A percentile compares a stretch with the other conserved stretches of the same genome.
Evolutionary conservation across 1,140 invertebrate species (phyloP).

Genomic region (Palaemon carinicauda): DNA sequence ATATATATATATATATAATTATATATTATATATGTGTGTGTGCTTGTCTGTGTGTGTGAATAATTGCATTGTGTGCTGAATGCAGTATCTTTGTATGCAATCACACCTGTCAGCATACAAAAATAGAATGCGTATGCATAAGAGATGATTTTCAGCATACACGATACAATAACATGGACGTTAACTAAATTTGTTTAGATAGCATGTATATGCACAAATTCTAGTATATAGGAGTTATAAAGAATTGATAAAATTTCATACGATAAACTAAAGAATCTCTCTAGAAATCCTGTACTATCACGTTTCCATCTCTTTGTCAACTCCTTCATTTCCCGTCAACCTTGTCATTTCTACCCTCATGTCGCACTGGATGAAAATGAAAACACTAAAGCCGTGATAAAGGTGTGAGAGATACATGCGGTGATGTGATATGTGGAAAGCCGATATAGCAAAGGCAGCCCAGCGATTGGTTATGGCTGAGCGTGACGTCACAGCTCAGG

Average conservation of each 20-base stretch:
- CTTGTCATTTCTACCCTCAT: background rate
- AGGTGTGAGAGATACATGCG: background rate
- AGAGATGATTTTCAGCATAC: too few species aligned
- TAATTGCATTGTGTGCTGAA: background rate
- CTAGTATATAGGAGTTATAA: too few species aligned
- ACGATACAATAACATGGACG: too few species aligned
- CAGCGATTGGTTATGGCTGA: background rate
- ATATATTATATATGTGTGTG: background rate
- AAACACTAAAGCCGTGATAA: too few species aligned
- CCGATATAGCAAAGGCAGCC: background rate
- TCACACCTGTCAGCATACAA: background rate
- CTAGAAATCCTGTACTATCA: too few species aligned
- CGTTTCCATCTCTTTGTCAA: too few species aligned
- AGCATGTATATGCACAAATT: too few species aligned
- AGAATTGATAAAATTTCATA: too few species aligned
- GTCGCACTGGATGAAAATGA: too few species aligned
- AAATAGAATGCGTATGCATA: too few species aligned
- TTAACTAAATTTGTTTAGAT: too few species aligned
- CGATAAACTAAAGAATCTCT: too few species aligned
- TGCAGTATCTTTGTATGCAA: background rate
- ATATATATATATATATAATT: constrained; percentile 17
- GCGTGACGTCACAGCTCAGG: constrained; percentile 27
- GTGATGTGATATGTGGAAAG: background rate
- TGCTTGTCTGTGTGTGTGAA: background rate
- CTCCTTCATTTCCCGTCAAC: background rate